phyloP scores from a whole-genome alignment of 2,113 vertebrate genomes.

The Uria lomvia region DNA sequence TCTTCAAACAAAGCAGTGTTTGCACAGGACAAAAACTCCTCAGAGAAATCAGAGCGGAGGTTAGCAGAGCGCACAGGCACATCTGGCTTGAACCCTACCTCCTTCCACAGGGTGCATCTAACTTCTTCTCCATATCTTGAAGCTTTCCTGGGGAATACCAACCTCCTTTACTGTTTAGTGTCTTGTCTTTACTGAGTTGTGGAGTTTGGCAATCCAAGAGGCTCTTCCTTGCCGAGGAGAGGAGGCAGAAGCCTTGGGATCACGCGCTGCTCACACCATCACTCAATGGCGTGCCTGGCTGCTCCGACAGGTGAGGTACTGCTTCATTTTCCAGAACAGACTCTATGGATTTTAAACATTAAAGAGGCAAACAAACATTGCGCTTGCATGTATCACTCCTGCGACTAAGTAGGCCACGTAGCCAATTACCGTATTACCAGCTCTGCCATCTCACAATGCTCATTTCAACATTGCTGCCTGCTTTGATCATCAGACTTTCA shows the following conservation, averaged over 20 bases:
- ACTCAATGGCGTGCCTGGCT: accelerated
- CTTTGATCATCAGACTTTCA: slow-evolving; percentile 68
- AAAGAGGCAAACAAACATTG: slow-evolving; percentile 25
- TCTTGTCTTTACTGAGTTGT: background rate
- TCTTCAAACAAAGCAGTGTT: background rate
- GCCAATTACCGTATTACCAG: slow-evolving; percentile 54
- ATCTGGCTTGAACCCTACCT: background rate
- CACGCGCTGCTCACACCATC: background rate
- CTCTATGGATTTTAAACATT: background rate
- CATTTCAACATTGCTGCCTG: slow-evolving; percentile 38
- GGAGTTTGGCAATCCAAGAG: background rate
- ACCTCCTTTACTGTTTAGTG: background rate
- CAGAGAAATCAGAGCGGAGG: background rate
- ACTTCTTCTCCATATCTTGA: background rate
- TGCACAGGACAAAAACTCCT: background rate
- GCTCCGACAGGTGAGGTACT: background rate
- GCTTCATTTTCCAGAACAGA: background rate
- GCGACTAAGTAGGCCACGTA: slow-evolving; percentile 52
- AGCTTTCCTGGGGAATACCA: background rate
- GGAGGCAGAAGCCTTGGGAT: background rate
- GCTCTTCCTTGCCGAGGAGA: background rate
- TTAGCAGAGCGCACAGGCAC: background rate
- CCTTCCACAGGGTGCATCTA: background rate
- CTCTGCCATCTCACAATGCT: slow-evolving; percentile 45
- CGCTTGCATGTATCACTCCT: background rate